Base-by-base conservation (phyloP, 2,888 invertebrate species). In the Timema cristinae region DNA sequence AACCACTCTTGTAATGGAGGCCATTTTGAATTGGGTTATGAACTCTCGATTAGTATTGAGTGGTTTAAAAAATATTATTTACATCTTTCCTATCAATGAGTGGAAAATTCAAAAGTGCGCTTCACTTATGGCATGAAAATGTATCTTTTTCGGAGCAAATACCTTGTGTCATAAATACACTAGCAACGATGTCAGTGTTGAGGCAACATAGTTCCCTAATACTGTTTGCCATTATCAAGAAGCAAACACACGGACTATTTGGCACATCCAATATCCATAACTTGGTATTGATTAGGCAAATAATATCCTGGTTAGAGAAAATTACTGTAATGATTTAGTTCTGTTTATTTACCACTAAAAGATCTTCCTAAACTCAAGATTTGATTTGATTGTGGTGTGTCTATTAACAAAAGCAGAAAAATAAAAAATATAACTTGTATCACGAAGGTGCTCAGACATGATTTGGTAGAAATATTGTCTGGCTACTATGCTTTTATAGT, bases 401-500 rank as follows among this genome's bases (percentile, higher is more conserved):
- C 56, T 56, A 15, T 16, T 13, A 11, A 56, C 56, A 56, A 56
- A 1, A 11, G 56, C 56, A 56, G 56, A 13, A 56, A 7, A 11
- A 56, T 56, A 7, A 56, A 6, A 6, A 11, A 56, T 13, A 16
- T 56, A 11, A 56, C 8, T 56, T 13, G 10, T 13, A 56, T 56
- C 56, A 56, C 56, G 6, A 7, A 32, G 32, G 56, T 15, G n/a
- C 56, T 56, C 6, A 7, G 56, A 10, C 8, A 56, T 56, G 7
- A 7, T 56, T 1, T 11, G 9, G 5, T 56, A 56, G 56, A 56
- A n/a, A n/a, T 4, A 10, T 52, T 52, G 54, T n/a, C 54, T 52
- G 54, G 54, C 54, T 52, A 52, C 54, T n/a, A 52, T 13, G 54
- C 54, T 52, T 52, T 52, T n/a, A 52, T n/a, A 52, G 54, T 13